Evolutionary conservation across 53 echinoderm and acorn worm species (phyloP).

Genomic region (Crossaster papposus): DNA sequence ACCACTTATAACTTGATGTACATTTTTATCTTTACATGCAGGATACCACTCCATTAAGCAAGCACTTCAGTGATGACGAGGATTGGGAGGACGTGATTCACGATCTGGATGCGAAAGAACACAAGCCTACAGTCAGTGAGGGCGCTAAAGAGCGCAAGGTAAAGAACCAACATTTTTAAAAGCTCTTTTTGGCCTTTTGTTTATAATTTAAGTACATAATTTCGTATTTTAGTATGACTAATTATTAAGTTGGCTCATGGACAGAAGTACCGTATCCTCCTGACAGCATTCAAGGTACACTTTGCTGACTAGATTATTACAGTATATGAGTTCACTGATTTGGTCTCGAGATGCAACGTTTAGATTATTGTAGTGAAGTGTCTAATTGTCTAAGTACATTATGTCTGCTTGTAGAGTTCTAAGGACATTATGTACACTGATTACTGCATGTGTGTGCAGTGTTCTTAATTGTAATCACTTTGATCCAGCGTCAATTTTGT

Average conservation of each 20-base stretch:
- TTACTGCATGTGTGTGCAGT: no score
- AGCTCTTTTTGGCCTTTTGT: neutral
- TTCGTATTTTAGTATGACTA: no score
- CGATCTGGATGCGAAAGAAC: conserved; percentile 49
- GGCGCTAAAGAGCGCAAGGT: conserved; percentile 68
- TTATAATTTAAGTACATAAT: no score
- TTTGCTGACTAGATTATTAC: no score
- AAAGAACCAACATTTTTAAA: neutral
- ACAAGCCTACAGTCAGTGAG: conserved; percentile 38
- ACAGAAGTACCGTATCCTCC: neutral
- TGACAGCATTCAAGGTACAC: no score
- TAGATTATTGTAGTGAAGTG: no score
- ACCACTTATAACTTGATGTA: neutral
- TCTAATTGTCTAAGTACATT: no score
- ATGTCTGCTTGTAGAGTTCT: no score
- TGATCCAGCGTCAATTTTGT: neutral
- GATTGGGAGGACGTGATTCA: conserved; percentile 90
- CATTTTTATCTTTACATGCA: neutral
- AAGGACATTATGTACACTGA: no score
- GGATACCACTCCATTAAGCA: conserved; percentile 20
- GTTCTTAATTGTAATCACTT: neutral
- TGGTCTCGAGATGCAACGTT: no score
- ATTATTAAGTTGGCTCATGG: neutral
- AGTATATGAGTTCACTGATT: no score
- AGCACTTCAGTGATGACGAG: conserved; percentile 73